Conservation (phyloP, 2,797 vertebrate genomes). For the Buceros bicornis region DNA sequence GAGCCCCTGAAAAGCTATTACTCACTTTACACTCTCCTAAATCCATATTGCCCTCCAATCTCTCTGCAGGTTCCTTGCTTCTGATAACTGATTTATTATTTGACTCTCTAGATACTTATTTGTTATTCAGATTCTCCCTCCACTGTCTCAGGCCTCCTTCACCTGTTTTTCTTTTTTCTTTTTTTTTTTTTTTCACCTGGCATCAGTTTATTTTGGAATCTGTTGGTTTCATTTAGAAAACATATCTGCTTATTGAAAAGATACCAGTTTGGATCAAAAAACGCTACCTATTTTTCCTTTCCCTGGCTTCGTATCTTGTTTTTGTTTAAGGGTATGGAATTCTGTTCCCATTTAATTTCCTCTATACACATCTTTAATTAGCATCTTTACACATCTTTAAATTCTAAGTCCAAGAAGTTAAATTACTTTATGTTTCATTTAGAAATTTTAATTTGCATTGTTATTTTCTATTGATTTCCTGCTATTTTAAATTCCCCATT, state of each 20-base stretch:
- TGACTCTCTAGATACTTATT: not conserved
- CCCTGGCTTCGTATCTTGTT: not conserved
- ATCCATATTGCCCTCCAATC: not conserved
- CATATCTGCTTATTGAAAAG: not conserved
- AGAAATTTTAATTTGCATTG: not conserved
- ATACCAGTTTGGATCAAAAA: not conserved
- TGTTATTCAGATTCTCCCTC: not conserved
- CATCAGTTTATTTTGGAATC: not conserved
- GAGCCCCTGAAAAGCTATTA: not conserved
- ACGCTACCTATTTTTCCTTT: not conserved
- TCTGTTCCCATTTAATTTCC: not conserved
- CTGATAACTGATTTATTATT: not conserved
- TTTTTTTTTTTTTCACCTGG: accelerated
- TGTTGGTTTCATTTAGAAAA: not conserved
- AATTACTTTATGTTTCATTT: not conserved
- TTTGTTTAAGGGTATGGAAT: not conserved
- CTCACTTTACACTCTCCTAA: not conserved
- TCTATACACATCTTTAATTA: not conserved
- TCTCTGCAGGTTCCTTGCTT: not conserved
- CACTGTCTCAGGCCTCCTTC: not conserved
- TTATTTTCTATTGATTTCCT: not conserved
- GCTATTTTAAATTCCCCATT: not conserved
- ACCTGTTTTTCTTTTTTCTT: not conserved
- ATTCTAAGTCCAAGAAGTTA: not conserved
- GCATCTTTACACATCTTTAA: not conserved